Evolutionary conservation across 2,888 invertebrate genomes (phyloP).

Genomic region (Timema podura): DNA sequence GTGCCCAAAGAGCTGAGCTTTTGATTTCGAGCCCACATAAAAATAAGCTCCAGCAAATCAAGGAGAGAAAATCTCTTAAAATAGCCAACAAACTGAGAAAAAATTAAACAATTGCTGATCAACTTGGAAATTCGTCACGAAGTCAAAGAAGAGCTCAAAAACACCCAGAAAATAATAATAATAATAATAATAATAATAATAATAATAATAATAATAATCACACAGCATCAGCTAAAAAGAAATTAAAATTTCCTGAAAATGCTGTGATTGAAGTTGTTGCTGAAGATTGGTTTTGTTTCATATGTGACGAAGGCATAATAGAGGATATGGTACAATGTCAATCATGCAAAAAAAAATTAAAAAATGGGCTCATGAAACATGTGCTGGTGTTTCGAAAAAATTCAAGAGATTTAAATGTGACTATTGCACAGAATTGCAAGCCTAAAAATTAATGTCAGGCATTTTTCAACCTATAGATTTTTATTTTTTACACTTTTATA

Average conservation of each 20-base stretch:
- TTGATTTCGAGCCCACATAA: background rate
- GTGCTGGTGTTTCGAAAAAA: conserved; percentile 3
- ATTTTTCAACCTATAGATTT: too few species aligned
- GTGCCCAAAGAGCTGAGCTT: conserved; percentile 9
- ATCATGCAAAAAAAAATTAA: too few species aligned
- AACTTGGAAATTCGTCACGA: background rate
- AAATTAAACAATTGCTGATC: background rate
- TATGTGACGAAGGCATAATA: conserved; percentile 3
- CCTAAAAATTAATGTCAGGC: too few species aligned
- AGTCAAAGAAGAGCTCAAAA: too few species aligned
- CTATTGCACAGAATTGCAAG: background rate
- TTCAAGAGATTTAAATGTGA: background rate
- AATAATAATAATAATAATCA: background rate
- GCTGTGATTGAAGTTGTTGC: too few species aligned
- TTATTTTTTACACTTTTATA: too few species aligned
- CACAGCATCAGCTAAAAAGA: background rate
- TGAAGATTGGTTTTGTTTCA: conserved; percentile 1
- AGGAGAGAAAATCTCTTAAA: background rate
- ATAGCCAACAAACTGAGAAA: background rate
- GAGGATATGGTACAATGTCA: conserved; percentile 12
- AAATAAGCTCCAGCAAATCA: background rate
- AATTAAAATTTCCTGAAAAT: background rate
- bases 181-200: background rate
- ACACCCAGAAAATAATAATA: background rate
- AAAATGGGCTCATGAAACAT: conserved; percentile 15